Evolutionary conservation across 1,140 invertebrate genomes (phyloP).

Genomic region (Aphis craccivora): DNA sequence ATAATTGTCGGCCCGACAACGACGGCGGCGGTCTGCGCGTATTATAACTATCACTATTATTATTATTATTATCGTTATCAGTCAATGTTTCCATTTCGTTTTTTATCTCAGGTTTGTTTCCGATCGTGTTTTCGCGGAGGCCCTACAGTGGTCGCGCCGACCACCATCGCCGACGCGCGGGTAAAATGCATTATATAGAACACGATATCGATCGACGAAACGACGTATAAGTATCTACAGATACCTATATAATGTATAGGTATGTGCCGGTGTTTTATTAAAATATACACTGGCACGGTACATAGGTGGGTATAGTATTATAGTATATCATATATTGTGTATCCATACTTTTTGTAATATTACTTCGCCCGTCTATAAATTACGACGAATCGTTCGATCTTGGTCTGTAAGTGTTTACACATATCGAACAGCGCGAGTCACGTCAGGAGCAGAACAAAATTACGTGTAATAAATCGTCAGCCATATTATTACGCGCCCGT

Average conservation of each 20-base stretch:
- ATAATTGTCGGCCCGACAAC: not conserved
- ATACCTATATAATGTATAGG: not conserved
- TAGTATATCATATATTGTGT: not conserved
- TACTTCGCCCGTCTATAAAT: not conserved
- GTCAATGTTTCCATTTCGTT: not conserved
- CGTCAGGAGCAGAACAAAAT: not conserved
- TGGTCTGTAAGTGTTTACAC: conserved; percentile 12
- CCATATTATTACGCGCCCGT: not conserved
- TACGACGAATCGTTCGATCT: conserved; percentile 11
- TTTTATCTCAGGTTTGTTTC: not conserved
- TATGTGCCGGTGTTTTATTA: not conserved
- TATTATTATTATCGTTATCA: not conserved
- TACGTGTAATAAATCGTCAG: not conserved
- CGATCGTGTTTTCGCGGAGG: conserved; percentile 29
- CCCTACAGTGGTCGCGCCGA: not conserved
- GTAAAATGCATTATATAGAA: not conserved
- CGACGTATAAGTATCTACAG: not conserved
- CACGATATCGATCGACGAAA: not conserved
- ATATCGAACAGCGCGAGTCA: not conserved
- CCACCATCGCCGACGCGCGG: not conserved
- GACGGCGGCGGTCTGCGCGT: not conserved
- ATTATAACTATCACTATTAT: not conserved
- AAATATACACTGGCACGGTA: not conserved
- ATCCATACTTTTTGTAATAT: not conserved
- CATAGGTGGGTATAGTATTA: not conserved